phyloP scores from a whole-genome alignment of 2,113 vertebrate genomes.

The Natator depressus region DNA sequence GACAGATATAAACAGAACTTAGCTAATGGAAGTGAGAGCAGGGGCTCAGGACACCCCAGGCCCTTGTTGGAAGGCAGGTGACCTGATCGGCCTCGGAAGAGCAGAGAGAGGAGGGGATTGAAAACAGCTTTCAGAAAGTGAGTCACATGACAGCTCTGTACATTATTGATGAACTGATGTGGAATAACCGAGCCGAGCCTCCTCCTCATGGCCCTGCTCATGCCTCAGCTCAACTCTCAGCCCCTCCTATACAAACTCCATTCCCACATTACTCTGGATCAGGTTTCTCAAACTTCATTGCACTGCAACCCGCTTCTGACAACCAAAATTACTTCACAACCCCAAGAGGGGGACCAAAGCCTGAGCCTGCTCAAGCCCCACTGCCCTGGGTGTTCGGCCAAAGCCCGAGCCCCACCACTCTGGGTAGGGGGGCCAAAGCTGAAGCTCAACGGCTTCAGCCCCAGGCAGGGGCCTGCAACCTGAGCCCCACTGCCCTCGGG shows the following conservation, averaged over 20 bases:
- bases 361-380: too few species aligned
- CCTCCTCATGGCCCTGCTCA: not conserved
- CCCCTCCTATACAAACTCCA: not conserved
- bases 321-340: too few species aligned
- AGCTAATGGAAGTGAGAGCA: conserved; percentile 68
- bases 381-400: too few species aligned
- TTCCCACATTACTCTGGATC: not conserved
- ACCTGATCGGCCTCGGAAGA: conserved; percentile 18
- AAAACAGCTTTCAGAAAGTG: conserved; percentile 5
- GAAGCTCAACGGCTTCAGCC: too few species aligned
- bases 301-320: too few species aligned
- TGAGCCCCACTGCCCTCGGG: too few species aligned
- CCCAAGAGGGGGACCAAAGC: too few species aligned
- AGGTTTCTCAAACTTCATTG: too few species aligned
- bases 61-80: conserved; percentile 31
- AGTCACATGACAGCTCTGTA: not conserved
- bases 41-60: conserved; percentile 1
- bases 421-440: too few species aligned
- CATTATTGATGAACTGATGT: not conserved
- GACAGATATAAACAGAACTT: conserved; percentile 43
- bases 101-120: not conserved
- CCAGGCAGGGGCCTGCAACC: too few species aligned
- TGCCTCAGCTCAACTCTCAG: not conserved
- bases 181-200: not conserved
- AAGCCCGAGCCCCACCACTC: too few species aligned